Base-by-base conservation (phyloP, 2,888 invertebrate species). In the Trissolcus japonicus region DNA sequence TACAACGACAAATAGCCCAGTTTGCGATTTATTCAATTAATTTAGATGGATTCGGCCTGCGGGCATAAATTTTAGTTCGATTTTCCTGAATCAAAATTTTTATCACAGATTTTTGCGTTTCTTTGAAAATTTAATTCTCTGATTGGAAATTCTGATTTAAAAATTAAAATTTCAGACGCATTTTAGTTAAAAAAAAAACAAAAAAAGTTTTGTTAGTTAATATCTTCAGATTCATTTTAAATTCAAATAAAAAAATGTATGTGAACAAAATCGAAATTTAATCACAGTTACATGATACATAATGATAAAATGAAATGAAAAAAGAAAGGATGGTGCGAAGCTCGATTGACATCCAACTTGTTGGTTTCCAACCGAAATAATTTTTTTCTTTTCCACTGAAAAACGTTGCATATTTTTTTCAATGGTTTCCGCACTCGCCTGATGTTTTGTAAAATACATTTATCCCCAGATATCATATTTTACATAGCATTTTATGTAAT, bases 11-110 rank as follows among this genome's bases (percentile, higher is more conserved):
- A 71, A 71, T 71, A 62, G 71, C 35, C 57, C 6, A 11, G 56
- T 16, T 35, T 0, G 25, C 56, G 57, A 51, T 57, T 69, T 40
- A 62, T 71, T 71, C 50, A 51, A 62, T 71, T 71, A 62, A 71
- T 51, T 62, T 51, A 43, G 48, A 54, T 25, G 62, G 19, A 51
- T 51, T 25, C 14, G 25, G 14, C 17, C 19, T 17, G 13, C 29
- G 54, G 60, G 46, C 40, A 11, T 35, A 66, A 66, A 57, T 51
- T 48, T 19, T 16, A 54, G 35, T 54, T 46, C 46, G 11, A 16
- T 14, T 46, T 46, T 16, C 1, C 9, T 16, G n/a, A 7, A n/a
- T 46, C 1, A 14, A 46, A 16, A 43, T 14, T n/a, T 46, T 6
- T 7, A 16, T 11, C 46, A 46, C n/a, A 16, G n/a, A 14, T n/a